These are phyloP conservation scores for Ischnura elegans DNA, from an alignment of 2,888 invertebrate species.

Conservation along the genomic window DNA sequence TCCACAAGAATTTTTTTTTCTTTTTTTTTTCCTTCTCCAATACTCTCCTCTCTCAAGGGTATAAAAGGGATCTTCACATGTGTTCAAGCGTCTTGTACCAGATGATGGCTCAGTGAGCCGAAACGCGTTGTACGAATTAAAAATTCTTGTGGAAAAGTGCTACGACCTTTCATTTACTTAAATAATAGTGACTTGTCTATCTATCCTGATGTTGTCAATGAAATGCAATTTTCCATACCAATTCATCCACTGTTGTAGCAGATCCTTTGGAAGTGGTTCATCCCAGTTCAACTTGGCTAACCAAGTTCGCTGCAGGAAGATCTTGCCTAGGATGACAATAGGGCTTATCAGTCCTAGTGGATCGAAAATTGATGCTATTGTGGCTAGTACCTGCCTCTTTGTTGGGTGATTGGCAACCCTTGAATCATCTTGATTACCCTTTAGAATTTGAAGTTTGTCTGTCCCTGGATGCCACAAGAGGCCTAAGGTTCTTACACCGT, in stretches of 20 bases:
- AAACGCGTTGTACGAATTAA: no score
- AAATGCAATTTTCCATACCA: not conserved
- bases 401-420: no score
- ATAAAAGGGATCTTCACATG: no score
- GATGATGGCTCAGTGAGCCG: no score
- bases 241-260: not conserved
- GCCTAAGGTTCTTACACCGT: not conserved
- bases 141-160: no score
- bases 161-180: no score
- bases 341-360: not conserved
- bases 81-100: no score
- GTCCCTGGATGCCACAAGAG: not conserved
- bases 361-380: no score
- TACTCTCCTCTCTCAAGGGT: no score
- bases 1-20: no score
- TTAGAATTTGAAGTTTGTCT: not conserved
- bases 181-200: not conserved
- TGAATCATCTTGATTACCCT: no score
- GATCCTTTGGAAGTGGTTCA: not conserved
- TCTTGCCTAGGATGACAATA: not conserved
- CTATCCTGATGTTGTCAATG: not conserved
- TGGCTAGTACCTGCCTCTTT: no score
- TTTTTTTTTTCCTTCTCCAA: constrained; percentile 14
- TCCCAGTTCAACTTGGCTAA: not conserved
- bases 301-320: not conserved